Base-by-base conservation (phyloP, 2,888 invertebrate genomes). In the Adelphocoris suturalis region DNA sequence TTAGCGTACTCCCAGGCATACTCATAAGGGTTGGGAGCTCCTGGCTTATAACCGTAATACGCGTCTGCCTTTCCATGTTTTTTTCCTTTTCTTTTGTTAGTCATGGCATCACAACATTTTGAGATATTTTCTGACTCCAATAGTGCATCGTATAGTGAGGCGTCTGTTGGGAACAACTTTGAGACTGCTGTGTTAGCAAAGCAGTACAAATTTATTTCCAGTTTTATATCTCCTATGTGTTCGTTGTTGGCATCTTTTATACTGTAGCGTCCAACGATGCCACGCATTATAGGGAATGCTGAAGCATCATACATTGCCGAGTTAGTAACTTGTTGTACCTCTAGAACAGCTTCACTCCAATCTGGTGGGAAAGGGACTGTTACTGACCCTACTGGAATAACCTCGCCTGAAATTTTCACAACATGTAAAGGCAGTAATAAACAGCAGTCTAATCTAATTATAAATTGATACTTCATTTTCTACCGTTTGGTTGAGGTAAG, bases 141-240 rank as follows among this genome's bases (percentile, higher is more conserved):
- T 2, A 90, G 85, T 14, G 85, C 85, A 14, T 82, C 52, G 88
- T 90, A 89, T 46, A 90, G 82, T 19, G 78, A 47, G 9, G 47
- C 23, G 14, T 90, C 90, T 14, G 90, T 52, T 5, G 88, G 88
- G 37, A 88, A 68, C 16, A 48, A 7, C 19, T 81, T 46, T 12
- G 90, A 90, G 5, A 78, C 90, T 11, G 88, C 76, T 0, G 84
- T 78, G 16, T 23, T 57, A 0, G 68, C 85, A 7, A 61, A 89
- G 80, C 89, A 81, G 37, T 48, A 47, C n/a, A 90, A 55, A 46
- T 68, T 57, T 47, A 90, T 76, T 89, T 90, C 84, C 0, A 86
- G 46, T 1, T 16, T 55, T 19, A 90, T 37, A 14, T 82, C 76
- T 12, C 90, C 90, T 19, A 90, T 89, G 76, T 90, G 28, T 19